Evolutionary conservation across 2,797 vertebrate genomes (phyloP), one percentile per base, ranked within the genome.

Genomic region (Oreonectes daqikongensis): DNA sequence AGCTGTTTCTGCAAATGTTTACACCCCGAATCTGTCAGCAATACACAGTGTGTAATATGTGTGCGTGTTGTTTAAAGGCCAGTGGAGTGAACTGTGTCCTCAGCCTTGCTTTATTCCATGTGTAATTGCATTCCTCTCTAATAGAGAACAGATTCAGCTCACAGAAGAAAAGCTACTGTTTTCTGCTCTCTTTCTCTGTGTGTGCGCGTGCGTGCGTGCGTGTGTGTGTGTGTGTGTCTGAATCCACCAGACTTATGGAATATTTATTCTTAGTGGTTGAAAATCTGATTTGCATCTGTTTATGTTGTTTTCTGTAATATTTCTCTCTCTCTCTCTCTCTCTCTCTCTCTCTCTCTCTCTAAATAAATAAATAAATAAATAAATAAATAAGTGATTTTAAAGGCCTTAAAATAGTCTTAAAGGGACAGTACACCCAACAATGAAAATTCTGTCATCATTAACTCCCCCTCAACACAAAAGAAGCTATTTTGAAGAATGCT

Each of bases 51-150:
- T 3, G 18, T 66, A 30, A 28, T 65, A 22, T 70, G 52, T 67
- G 64, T 38, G 53, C 63, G 35, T 75, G 71, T 70, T 83, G 70
- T 63, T 69, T 85, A 80, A 84, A 73, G 75, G 80, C 81, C 75
- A 53, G 17, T 22, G n/a, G 81, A 78, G 77, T 77, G 73, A 85
- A 83, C 81, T 88, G 80, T 85, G 82, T 87, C 83, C 83, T 83
- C 84, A 87, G 82, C 83, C 72, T 78, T 72, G 90, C 81, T 48
- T 74, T 77, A 69, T 81, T 89, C 85, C 86, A 85, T 87, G 81
- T 89, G 85, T 86, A 90, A 89, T 91, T 87, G 88, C 90, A 90
- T 91, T 92, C 90, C 86, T 87, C 53, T 57, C 78, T 92, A 91
- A 91, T 91, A 75, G 86, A 90, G 86, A 92, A 84, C 90, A 90